phyloP scores from a whole-genome alignment of 2,888 invertebrate species.

The Cistogaster globosa region DNA sequence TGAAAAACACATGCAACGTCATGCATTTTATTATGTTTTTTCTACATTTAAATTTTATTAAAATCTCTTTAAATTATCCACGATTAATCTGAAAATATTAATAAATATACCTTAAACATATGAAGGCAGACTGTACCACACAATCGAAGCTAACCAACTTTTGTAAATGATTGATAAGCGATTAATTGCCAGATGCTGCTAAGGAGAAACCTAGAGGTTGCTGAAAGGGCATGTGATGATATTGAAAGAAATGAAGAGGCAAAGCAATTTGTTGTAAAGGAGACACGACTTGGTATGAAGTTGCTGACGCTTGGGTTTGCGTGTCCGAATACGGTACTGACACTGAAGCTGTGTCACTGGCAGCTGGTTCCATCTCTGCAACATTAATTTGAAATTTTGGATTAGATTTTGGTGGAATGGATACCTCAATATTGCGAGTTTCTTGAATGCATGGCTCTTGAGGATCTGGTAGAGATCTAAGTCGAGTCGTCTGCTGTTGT shows the following conservation, averaged over 20 bases:
- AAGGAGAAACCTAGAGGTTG: slow-evolving; percentile 74
- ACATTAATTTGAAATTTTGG: slow-evolving; percentile 73
- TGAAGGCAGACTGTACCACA: background rate
- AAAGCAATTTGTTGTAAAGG: slow-evolving; percentile 75
- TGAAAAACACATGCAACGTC: no score
- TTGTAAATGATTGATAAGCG: background rate
- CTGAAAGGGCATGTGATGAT: slow-evolving; percentile 79
- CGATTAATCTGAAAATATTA: slow-evolving; percentile 8
- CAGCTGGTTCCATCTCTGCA: slow-evolving; percentile 67
- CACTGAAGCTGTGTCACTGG: slow-evolving; percentile 54
- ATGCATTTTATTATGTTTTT: background rate
- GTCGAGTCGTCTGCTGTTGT: slow-evolving; percentile 39
- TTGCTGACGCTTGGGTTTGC: slow-evolving; percentile 74
- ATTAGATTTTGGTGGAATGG: slow-evolving; percentile 36
- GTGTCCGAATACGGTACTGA: slow-evolving; percentile 66
- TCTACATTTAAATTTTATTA: background rate
- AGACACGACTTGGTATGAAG: slow-evolving; percentile 74
- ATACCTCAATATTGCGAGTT: slow-evolving; percentile 45
- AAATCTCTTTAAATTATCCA: background rate
- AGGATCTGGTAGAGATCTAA: slow-evolving; percentile 21
- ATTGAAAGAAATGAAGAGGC: slow-evolving; percentile 78
- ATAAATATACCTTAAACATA: slow-evolving; percentile 31
- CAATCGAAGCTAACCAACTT: background rate
- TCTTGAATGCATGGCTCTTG: slow-evolving; percentile 58
- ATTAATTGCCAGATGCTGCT: slow-evolving; percentile 41